These are phyloP conservation scores for Nettapus auritus DNA, from an alignment of 2,113 vertebrate genomes.

Conservation along the genomic window DNA sequence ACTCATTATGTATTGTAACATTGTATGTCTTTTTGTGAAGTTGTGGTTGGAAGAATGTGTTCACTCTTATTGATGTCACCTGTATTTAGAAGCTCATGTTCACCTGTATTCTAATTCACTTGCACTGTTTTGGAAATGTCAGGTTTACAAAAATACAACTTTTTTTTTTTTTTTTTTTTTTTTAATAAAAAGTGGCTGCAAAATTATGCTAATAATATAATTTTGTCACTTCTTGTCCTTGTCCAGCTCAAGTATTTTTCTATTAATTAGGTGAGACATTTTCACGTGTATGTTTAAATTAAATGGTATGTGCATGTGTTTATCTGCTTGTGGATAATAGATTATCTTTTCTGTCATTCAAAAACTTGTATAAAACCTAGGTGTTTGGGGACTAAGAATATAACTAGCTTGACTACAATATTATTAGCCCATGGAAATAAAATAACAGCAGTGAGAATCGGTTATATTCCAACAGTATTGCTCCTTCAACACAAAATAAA, in stretches of 20 bases:
- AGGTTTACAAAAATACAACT: constrained; percentile 74
- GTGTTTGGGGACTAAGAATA: not conserved
- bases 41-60: constrained; percentile 37
- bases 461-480: not conserved
- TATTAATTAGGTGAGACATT: not conserved
- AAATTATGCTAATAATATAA: constrained; percentile 5
- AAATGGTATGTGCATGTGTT: not conserved
- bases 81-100: constrained; percentile 65
- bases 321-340: not conserved
- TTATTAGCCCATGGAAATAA: not conserved
- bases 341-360: not conserved
- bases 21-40: constrained; percentile 23
- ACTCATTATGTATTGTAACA: constrained; percentile 25
- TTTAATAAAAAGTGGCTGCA: constrained; percentile 75
- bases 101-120: constrained; percentile 79
- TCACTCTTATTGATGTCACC: constrained; percentile 43
- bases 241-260: not conserved
- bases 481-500: not conserved
- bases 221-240: constrained; percentile 32
- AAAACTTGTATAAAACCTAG: not conserved
- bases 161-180: constrained; percentile 39
- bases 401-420: not conserved
- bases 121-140: constrained; percentile 80
- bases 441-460: not conserved
- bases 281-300: not conserved